A percentile compares a stretch with the other conserved stretches of the same genome.
These are phyloP conservation scores for Synanthedon tipuliformis DNA, from an alignment of 2,888 invertebrate genomes.

Conservation along the genomic window DNA sequence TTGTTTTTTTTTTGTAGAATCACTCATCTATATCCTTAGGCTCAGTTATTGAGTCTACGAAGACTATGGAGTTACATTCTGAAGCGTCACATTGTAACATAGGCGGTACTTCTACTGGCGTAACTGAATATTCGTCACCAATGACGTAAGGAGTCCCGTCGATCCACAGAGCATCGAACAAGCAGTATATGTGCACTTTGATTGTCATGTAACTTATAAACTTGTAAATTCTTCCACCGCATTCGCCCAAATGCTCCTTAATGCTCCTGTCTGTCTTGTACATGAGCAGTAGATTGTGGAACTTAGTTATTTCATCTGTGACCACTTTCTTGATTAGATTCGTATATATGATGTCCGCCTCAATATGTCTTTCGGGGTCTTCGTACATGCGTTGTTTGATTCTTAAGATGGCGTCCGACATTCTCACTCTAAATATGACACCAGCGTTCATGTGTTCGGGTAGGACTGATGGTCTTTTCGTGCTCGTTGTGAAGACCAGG, in stretches of 20 bases:
- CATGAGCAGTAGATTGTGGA: constrained; percentile 54
- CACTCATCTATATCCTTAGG: constrained; percentile 54
- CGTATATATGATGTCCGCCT: constrained; percentile 59
- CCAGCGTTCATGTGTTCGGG: constrained; percentile 63
- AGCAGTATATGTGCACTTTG: constrained; percentile 58
- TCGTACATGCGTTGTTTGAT: constrained; percentile 63
- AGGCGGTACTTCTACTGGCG: constrained; percentile 54
- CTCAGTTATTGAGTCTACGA: constrained; percentile 58
- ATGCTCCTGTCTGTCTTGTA: constrained; percentile 59
- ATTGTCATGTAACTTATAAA: constrained; percentile 64
- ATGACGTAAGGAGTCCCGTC: constrained; percentile 62
- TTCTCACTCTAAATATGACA: constrained; percentile 54
- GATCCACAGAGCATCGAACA: constrained; percentile 60
- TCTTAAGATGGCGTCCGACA: constrained; percentile 57
- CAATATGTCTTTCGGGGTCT: constrained; percentile 56
- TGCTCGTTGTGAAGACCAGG: constrained; percentile 44
- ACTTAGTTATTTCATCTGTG: constrained; percentile 59
- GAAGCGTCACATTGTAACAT: constrained; percentile 59
- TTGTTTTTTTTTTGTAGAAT: constrained; percentile 7
- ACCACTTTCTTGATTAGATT: constrained; percentile 60
- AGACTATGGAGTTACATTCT: constrained; percentile 56
- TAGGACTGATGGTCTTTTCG: constrained; percentile 46
- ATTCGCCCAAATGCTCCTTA: constrained; percentile 58
- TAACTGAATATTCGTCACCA: constrained; percentile 59
- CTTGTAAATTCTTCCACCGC: constrained; percentile 57